phyloP scores from a whole-genome alignment of 2,113 vertebrate genomes.

The Hirundichthys speculiger region DNA sequence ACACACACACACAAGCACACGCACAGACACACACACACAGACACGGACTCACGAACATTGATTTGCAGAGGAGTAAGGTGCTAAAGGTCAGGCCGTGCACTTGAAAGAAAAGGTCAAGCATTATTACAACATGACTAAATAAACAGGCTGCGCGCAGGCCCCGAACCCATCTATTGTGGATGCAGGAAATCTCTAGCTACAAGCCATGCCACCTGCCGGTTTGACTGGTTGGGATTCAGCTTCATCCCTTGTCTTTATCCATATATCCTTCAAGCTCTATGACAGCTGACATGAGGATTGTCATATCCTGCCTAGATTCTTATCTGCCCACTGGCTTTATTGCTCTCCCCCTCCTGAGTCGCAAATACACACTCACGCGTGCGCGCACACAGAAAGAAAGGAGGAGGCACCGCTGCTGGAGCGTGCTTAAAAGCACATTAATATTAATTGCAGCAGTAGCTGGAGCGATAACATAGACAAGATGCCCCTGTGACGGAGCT shows the following conservation, averaged over 20 bases:
- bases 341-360: slow-evolving; percentile 72
- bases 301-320: slow-evolving; percentile 82
- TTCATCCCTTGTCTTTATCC: slow-evolving; percentile 73
- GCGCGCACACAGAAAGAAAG: slow-evolving; percentile 17
- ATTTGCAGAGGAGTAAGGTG: slow-evolving; percentile 63
- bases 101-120: slow-evolving; percentile 79
- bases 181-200: slow-evolving; percentile 34
- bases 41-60: slow-evolving; percentile 19
- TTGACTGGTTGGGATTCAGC: slow-evolving; percentile 52
- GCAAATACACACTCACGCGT: slow-evolving; percentile 35
- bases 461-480: slow-evolving; percentile 72
- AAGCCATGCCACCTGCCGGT: slow-evolving; percentile 37
- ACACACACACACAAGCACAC: slow-evolving; percentile 19
- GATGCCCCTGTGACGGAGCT: slow-evolving; percentile 68
- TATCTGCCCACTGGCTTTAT: slow-evolving; percentile 72
- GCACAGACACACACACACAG: slow-evolving; percentile 16
- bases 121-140: slow-evolving; percentile 79
- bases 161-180: slow-evolving; percentile 17
- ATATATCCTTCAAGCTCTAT: slow-evolving; percentile 66
- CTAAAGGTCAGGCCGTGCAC: slow-evolving; percentile 73
- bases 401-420: slow-evolving; percentile 67
- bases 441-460: slow-evolving; percentile 82
- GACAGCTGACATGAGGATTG: slow-evolving; percentile 81
- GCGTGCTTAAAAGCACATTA: slow-evolving; percentile 79
- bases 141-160: slow-evolving; percentile 62